These are phyloP conservation scores for Macrostomum cliftonense DNA, from an alignment of 2,888 invertebrate species.

Conservation along the genomic window DNA sequence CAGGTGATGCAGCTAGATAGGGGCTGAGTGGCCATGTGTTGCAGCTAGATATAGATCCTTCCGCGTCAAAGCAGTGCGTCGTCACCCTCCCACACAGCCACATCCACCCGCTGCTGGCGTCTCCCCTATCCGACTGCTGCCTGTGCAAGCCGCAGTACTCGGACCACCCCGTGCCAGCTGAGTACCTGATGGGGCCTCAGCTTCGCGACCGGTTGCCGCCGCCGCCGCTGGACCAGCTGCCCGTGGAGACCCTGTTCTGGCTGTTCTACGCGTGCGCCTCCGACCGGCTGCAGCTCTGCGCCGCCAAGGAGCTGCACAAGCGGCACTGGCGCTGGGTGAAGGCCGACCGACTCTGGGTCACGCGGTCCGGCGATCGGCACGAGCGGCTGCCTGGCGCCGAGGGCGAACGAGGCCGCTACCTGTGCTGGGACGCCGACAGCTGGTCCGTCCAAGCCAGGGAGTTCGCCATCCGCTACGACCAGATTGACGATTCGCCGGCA, in stretches of 20 bases:
- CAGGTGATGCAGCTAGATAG: no score
- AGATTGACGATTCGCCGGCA: background rate
- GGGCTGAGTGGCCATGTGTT: no score
- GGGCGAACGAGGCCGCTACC: background rate
- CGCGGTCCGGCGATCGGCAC: background rate
- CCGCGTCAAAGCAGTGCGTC: no score
- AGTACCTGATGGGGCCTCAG: slow-evolving; percentile 61
- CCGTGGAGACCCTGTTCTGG: slow-evolving; percentile 55
- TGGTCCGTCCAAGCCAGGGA: background rate
- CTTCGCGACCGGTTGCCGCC: slow-evolving; percentile 44
- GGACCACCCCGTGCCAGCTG: slow-evolving; percentile 84
- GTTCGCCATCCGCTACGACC: background rate
- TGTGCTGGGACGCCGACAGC: background rate
- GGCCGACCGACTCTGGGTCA: background rate
- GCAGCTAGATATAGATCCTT: no score
- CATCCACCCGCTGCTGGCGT: slow-evolving; percentile 48
- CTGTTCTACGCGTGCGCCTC: slow-evolving; percentile 97
- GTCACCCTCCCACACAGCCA: no score
- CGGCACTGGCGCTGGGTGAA: background rate
- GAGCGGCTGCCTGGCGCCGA: background rate
- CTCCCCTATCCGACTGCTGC: slow-evolving; percentile 96
- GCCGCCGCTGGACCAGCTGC: slow-evolving; percentile 5
- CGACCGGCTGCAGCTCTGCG: slow-evolving; percentile 88
- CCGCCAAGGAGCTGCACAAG: slow-evolving; percentile 66
- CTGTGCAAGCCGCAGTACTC: slow-evolving; percentile 80